phyloP scores from a whole-genome alignment of 2,797 vertebrate genomes.

The Scarus forsteni region DNA sequence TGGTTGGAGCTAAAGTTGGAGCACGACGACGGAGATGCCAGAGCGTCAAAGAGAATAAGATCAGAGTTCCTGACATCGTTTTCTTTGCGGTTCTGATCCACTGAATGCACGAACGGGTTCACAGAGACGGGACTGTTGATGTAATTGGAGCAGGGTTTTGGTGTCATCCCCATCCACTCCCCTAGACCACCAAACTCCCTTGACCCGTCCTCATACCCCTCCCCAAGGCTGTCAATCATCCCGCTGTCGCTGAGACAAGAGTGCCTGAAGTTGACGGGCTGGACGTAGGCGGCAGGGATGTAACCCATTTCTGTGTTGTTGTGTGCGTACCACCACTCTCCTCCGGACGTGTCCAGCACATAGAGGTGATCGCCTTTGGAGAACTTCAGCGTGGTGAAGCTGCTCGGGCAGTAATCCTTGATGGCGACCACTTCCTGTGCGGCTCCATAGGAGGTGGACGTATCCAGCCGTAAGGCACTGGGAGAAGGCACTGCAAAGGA shows the following conservation, averaged over 20 bases:
- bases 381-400: slow-evolving; percentile 96
- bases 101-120: slow-evolving; percentile 86
- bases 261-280: slow-evolving; percentile 88
- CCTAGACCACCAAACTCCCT: slow-evolving; percentile 89
- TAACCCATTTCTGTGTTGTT: slow-evolving; percentile 98
- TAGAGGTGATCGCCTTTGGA: slow-evolving; percentile 95
- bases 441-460: slow-evolving; percentile 87
- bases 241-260: slow-evolving; percentile 95
- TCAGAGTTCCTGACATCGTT: slow-evolving; percentile 78
- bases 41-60: slow-evolving; percentile 88
- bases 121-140: slow-evolving; percentile 89
- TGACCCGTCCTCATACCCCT: slow-evolving; percentile 88
- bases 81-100: slow-evolving; percentile 77
- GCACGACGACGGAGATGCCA: slow-evolving; percentile 74
- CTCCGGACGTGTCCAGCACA: slow-evolving; percentile 94
- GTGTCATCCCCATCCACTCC: slow-evolving; percentile 84
- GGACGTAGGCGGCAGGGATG: slow-evolving; percentile 95
- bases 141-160: slow-evolving; percentile 78
- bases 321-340: slow-evolving; percentile 99
- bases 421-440: slow-evolving; percentile 95
- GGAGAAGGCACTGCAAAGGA: slow-evolving; percentile 93
- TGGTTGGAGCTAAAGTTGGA: slow-evolving; percentile 58
- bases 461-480: slow-evolving; percentile 93
- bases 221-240: slow-evolving; percentile 91
- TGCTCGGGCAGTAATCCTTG: slow-evolving; percentile 95